Conservation (phyloP, 2,797 vertebrate species). For the Trachurus trachurus region DNA sequence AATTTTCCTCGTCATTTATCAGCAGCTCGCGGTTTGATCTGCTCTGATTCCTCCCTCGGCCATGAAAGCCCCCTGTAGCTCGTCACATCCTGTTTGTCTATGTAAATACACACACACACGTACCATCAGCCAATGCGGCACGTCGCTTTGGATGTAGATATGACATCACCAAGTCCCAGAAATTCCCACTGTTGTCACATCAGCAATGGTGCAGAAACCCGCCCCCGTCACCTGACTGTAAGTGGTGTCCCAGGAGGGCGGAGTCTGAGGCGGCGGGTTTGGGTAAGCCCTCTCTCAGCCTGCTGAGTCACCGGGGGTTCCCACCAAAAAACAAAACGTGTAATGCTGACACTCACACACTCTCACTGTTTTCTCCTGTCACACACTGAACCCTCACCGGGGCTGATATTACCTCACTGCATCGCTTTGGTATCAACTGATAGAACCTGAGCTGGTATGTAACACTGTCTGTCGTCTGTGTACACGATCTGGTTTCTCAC, state of each 20-base stretch:
- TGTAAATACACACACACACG: not conserved
- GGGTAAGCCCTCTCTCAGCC: slow-evolving; percentile 67
- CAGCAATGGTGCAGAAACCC: slow-evolving; percentile 30
- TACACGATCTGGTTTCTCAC: slow-evolving; percentile 55
- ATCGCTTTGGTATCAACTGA: slow-evolving; percentile 33
- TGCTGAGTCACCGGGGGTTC: slow-evolving; percentile 66
- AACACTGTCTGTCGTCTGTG: slow-evolving; percentile 39
- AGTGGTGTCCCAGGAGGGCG: slow-evolving; percentile 56
- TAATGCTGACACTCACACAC: not conserved
- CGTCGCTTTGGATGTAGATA: slow-evolving; percentile 28
- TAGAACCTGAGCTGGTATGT: slow-evolving; percentile 52
- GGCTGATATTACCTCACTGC: slow-evolving; percentile 30
- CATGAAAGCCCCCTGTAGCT: slow-evolving; percentile 34
- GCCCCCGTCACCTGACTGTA: slow-evolving; percentile 72
- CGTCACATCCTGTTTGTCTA: slow-evolving; percentile 58
- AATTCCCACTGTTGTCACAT: slow-evolving; percentile 62
- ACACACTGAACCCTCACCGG: not conserved
- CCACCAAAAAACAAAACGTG: slow-evolving; percentile 22
- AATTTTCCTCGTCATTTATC: slow-evolving; percentile 20
- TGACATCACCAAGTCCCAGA: slow-evolving; percentile 59
- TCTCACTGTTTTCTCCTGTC: not conserved
- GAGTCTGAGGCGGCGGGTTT: slow-evolving; percentile 38
- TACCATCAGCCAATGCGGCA: not conserved
- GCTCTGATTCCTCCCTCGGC: not conserved
- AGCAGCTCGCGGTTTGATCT: slow-evolving; percentile 13